Evolutionary conservation across 1,140 invertebrate species (phyloP).

Genomic region (Ceratosolen solmsi): DNA sequence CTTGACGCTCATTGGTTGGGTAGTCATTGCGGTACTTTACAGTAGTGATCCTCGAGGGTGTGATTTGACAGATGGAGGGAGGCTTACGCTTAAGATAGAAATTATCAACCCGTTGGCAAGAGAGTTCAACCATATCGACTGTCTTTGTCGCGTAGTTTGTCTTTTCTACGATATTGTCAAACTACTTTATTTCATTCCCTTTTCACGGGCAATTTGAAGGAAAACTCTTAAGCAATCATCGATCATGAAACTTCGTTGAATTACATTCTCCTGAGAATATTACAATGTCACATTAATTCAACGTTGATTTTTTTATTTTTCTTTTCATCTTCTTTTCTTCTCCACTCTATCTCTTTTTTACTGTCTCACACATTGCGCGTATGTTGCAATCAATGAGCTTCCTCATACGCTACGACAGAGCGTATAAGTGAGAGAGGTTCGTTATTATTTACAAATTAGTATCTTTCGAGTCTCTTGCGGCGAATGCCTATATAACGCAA

Average conservation of each 20-base stretch:
- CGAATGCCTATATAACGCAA: no score
- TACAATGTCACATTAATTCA: neutral
- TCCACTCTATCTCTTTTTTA: no score
- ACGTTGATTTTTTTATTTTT: neutral
- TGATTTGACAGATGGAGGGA: conserved; percentile 25
- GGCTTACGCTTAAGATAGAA: neutral
- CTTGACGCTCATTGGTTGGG: conserved; percentile 1
- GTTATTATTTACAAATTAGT: no score
- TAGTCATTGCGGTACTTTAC: conserved; percentile 12
- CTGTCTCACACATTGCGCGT: no score
- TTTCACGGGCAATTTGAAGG: neutral
- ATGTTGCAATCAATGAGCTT: no score
- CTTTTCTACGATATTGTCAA: neutral
- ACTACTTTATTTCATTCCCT: neutral
- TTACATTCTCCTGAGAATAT: neutral
- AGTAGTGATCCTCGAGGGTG: conserved; percentile 22
- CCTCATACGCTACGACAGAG: no score
- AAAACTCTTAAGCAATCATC: conserved; percentile 8
- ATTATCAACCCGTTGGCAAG: neutral
- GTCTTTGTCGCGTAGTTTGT: neutral
- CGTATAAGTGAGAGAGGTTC: no score
- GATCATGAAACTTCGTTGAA: neutral
- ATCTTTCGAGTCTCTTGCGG: no score
- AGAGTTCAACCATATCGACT: neutral
- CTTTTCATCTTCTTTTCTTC: no score